Percentiles rank a stretch among this genome's conserved stretches.
These are phyloP conservation scores for Odiellus spinosus DNA, from an alignment of 2,888 invertebrate species.

Conservation along the genomic window DNA sequence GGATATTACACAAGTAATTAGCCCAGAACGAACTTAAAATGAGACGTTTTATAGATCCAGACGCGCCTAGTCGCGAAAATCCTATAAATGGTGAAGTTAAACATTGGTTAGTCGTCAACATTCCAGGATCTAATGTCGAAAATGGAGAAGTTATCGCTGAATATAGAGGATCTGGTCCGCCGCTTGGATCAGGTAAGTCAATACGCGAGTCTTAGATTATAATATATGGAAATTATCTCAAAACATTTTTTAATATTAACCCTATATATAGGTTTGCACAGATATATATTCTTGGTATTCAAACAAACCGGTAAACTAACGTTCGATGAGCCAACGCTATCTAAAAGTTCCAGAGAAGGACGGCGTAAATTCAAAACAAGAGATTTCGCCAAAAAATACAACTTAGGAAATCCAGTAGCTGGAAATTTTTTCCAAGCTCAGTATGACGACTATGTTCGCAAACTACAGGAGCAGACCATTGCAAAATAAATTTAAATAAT, in stretches of 20 bases:
- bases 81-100: conserved; percentile 33
- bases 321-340: conserved; percentile 28
- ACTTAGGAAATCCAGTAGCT: conserved; percentile 60
- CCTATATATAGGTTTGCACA: conserved; percentile 41
- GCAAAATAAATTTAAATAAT: too few species aligned
- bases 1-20: too few species aligned
- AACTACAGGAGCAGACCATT: conserved; percentile 62
- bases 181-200: conserved; percentile 27
- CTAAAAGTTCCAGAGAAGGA: conserved; percentile 31
- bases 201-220: too few species aligned
- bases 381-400: conserved; percentile 62
- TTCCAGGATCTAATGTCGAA: conserved; percentile 29
- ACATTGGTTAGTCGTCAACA: conserved; percentile 36
- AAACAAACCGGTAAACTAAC: conserved; percentile 42
- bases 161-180: conserved; percentile 34
- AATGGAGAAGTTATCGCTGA: conserved; percentile 30
- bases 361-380: conserved; percentile 48
- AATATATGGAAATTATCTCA: too few species aligned
- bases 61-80: conserved; percentile 33
- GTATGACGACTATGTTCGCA: conserved; percentile 75
- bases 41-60: conserved; percentile 30
- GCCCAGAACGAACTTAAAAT: too few species aligned
- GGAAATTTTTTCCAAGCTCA: conserved; percentile 77
- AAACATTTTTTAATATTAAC: too few species aligned
- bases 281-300: conserved; percentile 62